phyloP scores from a whole-genome alignment of 2,888 invertebrate species.

The Oxyteleia sp. region DNA sequence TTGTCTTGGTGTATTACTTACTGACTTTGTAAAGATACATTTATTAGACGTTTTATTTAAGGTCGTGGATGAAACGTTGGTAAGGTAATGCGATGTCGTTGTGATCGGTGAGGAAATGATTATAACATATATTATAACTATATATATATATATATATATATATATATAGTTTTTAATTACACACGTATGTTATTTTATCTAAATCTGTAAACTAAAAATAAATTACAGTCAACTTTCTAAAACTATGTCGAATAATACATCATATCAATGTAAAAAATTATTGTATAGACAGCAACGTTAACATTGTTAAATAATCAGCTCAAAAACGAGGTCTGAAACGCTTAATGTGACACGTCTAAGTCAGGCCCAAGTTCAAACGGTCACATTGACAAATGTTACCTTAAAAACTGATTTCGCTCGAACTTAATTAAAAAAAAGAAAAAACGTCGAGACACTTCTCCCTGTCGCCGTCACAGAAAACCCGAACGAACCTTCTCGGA shows the following conservation, averaged over 20 bases:
- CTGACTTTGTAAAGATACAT: too few relatives aligned
- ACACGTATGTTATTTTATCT: too few relatives aligned
- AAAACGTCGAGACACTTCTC: conserved; percentile 51
- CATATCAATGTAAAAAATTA: conserved; percentile 17
- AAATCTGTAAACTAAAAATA: not conserved
- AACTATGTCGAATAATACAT: not conserved
- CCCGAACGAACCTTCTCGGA: conserved; percentile 17
- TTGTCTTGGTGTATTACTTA: too few relatives aligned
- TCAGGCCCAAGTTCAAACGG: not conserved
- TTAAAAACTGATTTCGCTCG: conserved; percentile 12
- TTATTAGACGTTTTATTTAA: too few relatives aligned
- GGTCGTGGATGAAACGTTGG: too few relatives aligned
- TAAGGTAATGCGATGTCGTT: too few relatives aligned
- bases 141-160: too few relatives aligned
- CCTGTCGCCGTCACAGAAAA: conserved; percentile 58
- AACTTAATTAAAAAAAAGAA: conserved; percentile 24
- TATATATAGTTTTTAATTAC: too few relatives aligned
- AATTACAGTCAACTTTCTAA: too few relatives aligned
- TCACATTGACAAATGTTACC: conserved; percentile 13
- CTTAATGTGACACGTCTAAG: too few relatives aligned
- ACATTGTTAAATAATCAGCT: not conserved
- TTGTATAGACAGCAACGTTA: conserved; percentile 18
- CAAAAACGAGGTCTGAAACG: not conserved
- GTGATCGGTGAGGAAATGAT: too few relatives aligned
- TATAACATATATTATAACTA: too few relatives aligned